Evolutionary conservation across 1,140 invertebrate genomes (phyloP), one percentile per base, ranked within the genome.

Genomic region (Bombus consobrinus): DNA sequence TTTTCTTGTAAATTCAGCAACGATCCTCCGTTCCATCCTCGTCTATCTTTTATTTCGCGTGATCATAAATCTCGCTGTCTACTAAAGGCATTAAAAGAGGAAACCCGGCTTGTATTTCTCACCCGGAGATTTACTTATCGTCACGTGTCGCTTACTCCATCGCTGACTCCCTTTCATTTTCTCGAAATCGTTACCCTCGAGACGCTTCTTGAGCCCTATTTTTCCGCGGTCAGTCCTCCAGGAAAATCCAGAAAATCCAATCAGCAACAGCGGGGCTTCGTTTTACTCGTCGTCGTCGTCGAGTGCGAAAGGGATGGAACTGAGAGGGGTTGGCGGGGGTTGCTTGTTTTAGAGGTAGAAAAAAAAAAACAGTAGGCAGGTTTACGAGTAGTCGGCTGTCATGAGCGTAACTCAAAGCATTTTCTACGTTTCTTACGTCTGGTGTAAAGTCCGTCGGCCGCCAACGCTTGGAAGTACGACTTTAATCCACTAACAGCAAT

Each of bases 401-500:
- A 88, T 89, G 88, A 90, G 80, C 88, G 91, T 92, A 92, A 92
- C 91, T 93, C 86, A 39, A 69, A 68, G 72, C 87, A 53, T 88
- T 91, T 83, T 72, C 79, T 81, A 85, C 88, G 77, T 85, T 92
- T 90, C 89, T 91, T 91, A 88, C 77, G 87, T 81, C 77, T 71
- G 39, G 80, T 84, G 87, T 90, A 92, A 92, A 89, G 77, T 80
- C 76, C 66, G 71, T 32, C 57, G 78, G 85, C 83, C 85, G 76
- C 77, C 81, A 43, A 68, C 68, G 47, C 74, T 74, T 59, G 66
- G 39, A 88, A 86, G 80, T 91, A 92, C 90, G 92, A 92, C 90
- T 91, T 92, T 92, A 93, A 92, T 93, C 92, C 87, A 89, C 92
- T 92, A 93, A 93, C 90, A 92, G 89, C 88, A 85, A 83, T 75